Evolutionary conservation across 1,140 invertebrate species (phyloP), one percentile per base, ranked within the genome.

Genomic region (Anoplolepis gracilipes): DNA sequence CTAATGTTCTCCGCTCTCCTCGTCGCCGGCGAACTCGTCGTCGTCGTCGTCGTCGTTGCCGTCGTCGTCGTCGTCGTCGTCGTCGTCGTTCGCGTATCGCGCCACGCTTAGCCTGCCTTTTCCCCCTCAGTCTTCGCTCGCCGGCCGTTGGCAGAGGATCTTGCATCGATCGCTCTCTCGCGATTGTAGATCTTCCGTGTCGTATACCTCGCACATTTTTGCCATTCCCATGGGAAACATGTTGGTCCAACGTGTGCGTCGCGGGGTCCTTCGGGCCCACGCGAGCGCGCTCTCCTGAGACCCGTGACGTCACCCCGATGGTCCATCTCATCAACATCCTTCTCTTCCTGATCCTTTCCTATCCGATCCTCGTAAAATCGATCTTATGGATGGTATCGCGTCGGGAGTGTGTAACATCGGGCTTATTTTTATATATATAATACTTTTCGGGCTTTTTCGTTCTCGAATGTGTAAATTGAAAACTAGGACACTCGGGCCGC

Each of bases 71-170:
- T 57, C 59, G 82, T 28, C 55, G 65, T 13, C 30, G 65, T n/a
- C 11, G 65, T 22, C 25, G 65, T 42, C 59, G 61, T 36, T 4
- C 57, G 72, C 84, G 85, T 86, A 82, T 84, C 85, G 78, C 84
- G 90, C 77, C 53, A 46, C 64, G 65, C 77, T 77, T 64, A 59
- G 73, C 53, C 55, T 65, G 67, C 49, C 77, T 25, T 84, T 55
- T 36, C 36, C 72, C 57, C 84, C 62, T 90, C 88, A 90, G 89
- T 90, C 88, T 90, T 84, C 79, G 67, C 86, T 90, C 86, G 89
- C 87, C 89, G 86, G 88, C 84, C 86, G 89, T 87, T 75, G 86
- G 75, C 87, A 67, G 87, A 84, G 84, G 90, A 91, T 84, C 70
- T 19, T 42, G 86, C 42, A 79, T 88, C 87, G 84, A 86, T 87